phyloP scores from a whole-genome alignment of 2,888 invertebrate species.

The Scelioninae gen. 2 region DNA sequence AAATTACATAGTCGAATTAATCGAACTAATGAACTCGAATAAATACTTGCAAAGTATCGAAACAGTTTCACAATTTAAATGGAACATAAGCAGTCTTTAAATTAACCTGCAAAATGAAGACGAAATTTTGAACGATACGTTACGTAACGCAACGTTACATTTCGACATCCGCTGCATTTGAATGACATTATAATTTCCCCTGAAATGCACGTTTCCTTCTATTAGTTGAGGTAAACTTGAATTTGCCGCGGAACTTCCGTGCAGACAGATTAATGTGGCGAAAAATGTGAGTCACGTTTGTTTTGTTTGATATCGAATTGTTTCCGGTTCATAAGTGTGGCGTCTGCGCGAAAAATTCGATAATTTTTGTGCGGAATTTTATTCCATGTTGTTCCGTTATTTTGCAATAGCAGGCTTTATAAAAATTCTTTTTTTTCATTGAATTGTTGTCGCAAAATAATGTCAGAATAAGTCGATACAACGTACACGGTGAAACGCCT shows the following conservation, averaged over 20 bases:
- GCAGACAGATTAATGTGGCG: too few relatives aligned
- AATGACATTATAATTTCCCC: constrained; percentile 33
- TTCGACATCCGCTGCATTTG: constrained; percentile 21
- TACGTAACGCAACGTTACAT: constrained; percentile 19
- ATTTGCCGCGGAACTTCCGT: too few relatives aligned
- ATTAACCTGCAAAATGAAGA: constrained; percentile 17
- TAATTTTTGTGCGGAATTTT: not conserved
- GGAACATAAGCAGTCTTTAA: constrained; percentile 14
- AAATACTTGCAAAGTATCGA: not conserved
- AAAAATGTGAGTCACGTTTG: not conserved
- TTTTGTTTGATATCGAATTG: not conserved
- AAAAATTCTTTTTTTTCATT: not conserved
- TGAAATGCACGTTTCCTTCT: constrained; percentile 11
- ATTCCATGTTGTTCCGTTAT: not conserved
- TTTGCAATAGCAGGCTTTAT: not conserved
- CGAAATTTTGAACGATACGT: constrained; percentile 12
- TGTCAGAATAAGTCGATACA: constrained; percentile 1
- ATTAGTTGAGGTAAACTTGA: constrained; percentile 6
- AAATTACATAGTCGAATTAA: not conserved
- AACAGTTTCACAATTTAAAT: constrained; percentile 2
- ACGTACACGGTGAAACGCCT: not conserved
- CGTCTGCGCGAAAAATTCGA: not conserved
- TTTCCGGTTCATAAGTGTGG: not conserved
- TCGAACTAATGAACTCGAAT: not conserved
- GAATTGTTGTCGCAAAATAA: not conserved